Evolutionary conservation across 2,888 invertebrate species (phyloP), one percentile per base, ranked within the genome.

Genomic region (Synanthedon vespiformis): DNA sequence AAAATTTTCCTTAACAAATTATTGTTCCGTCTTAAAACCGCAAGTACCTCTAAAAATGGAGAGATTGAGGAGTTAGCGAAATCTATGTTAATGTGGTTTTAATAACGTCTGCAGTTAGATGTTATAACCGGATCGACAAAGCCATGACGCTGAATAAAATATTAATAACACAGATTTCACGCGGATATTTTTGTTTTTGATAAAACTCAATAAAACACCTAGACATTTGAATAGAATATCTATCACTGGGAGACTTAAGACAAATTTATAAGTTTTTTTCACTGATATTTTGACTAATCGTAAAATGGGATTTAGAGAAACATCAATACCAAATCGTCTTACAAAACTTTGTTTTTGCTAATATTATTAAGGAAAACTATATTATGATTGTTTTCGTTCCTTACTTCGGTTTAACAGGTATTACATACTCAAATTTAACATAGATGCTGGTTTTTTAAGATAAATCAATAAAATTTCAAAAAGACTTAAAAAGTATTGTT

Each of bases 111-210:
- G 51, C 51, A 53, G 52, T 40, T 53, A 49, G 48, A 49, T 48
- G 48, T 49, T 51, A 41, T n/a, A 52, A 53, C 54, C 52, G 50
- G 56, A 50, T 53, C 50, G 40, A 50, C 41, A 55, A 44, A 53
- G 54, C 51, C 40, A 52, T 54, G 54, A 52, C 34, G 22, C 40
- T 52, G 52, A 52, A 53, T 53, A 56, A 53, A 55, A 53, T 56
- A 56, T 57, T 56, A 55, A 57, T 55, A 54, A 54, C 52, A 55
- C 49, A 47, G 52, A 58, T 56, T 58, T 58, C 52, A 58, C 57
- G 55, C 5, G 44, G 14, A 13, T 12, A 44, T 44, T 13, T 44
- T 44, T 22, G 22, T 22, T 4, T 14, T 11, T 12, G n/a, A 13
- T 44, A 44, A 44, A 44, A 12, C n/a, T 6, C 12, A 44, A 34